Percentiles rank a stretch among this genome's conserved stretches.
These are phyloP conservation scores for Ornithoptera priamus DNA, from an alignment of 2,888 invertebrate species.

Conservation along the genomic window DNA sequence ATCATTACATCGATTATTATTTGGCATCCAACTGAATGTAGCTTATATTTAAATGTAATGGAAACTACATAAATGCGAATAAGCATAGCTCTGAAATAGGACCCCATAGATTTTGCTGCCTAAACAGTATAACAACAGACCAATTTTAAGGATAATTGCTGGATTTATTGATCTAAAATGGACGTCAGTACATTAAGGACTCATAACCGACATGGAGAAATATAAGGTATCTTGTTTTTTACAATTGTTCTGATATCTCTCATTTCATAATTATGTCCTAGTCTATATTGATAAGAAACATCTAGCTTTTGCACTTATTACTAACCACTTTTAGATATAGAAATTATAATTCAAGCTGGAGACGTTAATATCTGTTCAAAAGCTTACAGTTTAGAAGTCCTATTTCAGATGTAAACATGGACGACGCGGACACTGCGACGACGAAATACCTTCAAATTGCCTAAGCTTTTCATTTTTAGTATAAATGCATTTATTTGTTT, in stretches of 20 bases:
- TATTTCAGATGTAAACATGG: slow-evolving; percentile 23
- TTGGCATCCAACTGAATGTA: slow-evolving; percentile 75
- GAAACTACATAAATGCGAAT: slow-evolving; percentile 63
- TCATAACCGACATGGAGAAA: slow-evolving; percentile 1
- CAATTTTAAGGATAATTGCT: neutral
- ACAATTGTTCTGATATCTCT: neutral
- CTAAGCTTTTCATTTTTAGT: slow-evolving; percentile 4
- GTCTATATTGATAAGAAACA: neutral
- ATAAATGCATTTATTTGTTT: neutral
- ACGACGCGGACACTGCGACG: slow-evolving; percentile 15
- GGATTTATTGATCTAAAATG: neutral
- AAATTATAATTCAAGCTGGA: slow-evolving; percentile 20
- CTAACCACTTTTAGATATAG: slow-evolving; percentile 13
- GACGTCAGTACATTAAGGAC: slow-evolving; percentile 1
- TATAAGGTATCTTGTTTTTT: neutral
- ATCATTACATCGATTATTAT: slow-evolving; percentile 43
- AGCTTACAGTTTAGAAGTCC: slow-evolving; percentile 21
- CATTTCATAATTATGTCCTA: neutral
- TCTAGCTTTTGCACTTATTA: slow-evolving; percentile 1
- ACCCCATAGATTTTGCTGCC: slow-evolving; percentile 1
- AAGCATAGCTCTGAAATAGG: slow-evolving; percentile 52
- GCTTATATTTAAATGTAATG: slow-evolving; percentile 59
- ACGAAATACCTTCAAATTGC: slow-evolving; percentile 28
- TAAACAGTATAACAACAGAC: neutral
- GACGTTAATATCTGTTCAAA: neutral